Conservation (phyloP, 2,113 vertebrate genomes). For the Muscicapa adusta region DNA sequence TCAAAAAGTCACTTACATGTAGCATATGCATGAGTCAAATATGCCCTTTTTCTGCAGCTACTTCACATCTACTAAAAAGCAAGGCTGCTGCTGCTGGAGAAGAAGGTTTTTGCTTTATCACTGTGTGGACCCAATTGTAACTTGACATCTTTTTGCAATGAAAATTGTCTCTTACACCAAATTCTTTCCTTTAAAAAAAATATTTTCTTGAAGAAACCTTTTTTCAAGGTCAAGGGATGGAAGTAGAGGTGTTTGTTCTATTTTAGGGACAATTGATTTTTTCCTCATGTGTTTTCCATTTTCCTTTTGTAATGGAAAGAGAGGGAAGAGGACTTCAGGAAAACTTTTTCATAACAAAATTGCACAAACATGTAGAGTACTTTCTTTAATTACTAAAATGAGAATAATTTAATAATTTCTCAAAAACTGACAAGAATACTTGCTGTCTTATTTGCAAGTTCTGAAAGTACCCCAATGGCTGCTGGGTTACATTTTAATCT, state of each 20-base stretch:
- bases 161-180: background rate
- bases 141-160: background rate
- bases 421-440: background rate
- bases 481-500: background rate
- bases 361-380: background rate
- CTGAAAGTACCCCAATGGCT: background rate
- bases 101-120: background rate
- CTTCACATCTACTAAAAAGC: background rate
- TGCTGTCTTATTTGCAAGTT: background rate
- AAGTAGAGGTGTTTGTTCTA: background rate
- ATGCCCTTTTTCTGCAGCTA: background rate
- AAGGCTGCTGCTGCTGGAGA: background rate
- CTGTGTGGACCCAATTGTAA: background rate
- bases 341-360: background rate
- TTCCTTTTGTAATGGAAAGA: background rate
- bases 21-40: background rate
- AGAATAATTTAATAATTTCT: background rate
- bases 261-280: background rate
- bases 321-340: background rate
- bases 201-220: no score
- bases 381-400: background rate
- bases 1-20: background rate
- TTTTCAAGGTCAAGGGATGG: background rate
- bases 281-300: background rate
- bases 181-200: background rate